phyloP scores from a whole-genome alignment of 1,140 invertebrate genomes.

The Drosophila simulans region DNA sequence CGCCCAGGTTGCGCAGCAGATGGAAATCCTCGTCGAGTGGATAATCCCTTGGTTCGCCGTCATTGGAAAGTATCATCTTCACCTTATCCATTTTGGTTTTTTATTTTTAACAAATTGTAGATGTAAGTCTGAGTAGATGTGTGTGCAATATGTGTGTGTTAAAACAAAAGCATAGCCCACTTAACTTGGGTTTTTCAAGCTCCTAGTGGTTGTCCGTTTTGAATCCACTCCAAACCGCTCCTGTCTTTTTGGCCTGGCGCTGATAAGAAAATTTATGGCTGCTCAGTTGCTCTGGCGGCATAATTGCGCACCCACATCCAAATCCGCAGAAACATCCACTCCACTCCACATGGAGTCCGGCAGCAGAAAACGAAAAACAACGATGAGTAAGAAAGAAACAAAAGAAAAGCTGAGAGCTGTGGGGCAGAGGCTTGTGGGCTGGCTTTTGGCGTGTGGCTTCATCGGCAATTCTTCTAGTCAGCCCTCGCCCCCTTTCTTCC shows the following conservation, averaged over 20 bases:
- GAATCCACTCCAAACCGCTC: conserved; percentile 25
- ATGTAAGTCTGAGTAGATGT: no score
- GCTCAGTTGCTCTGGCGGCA: conserved; percentile 70
- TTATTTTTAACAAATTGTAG: neutral
- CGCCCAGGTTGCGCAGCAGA: conserved; percentile 14
- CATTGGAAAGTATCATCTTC: no score
- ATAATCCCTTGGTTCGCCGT: neutral
- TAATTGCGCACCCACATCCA: conserved; percentile 78
- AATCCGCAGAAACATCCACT: conserved; percentile 5
- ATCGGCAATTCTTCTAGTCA: conserved; percentile 26
- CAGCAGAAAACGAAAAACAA: conserved; percentile 10
- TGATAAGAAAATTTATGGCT: conserved; percentile 82
- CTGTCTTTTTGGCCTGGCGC: conserved; percentile 37
- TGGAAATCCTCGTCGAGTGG: neutral
- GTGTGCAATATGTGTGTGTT: neutral
- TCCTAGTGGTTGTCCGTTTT: neutral
- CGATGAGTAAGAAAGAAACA: neutral
- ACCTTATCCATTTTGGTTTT: neutral
- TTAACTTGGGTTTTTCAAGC: no score
- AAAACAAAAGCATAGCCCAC: no score
- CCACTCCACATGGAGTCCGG: conserved; percentile 42
- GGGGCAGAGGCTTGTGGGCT: conserved; percentile 36
- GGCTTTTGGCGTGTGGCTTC: conserved; percentile 73
- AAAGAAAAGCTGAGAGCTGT: neutral
- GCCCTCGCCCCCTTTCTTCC: neutral